Evolutionary conservation across 2,797 vertebrate species (phyloP), one percentile per base, ranked within the genome.

Genomic region (Lacerta bilineata): DNA sequence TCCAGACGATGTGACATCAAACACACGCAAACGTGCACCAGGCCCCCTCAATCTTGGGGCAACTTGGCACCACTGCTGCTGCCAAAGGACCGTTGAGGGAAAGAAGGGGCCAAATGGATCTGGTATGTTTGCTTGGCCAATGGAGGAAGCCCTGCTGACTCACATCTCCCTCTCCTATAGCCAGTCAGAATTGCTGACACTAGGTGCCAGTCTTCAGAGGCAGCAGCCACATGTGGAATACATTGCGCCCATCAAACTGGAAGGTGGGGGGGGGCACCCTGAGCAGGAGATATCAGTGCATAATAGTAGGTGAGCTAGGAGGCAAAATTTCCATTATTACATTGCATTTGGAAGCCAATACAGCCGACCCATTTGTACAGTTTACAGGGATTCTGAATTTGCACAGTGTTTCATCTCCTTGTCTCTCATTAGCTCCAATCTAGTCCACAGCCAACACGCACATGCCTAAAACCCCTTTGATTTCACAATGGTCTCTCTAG

Each of bases 391-490:
- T 33, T 69, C 33, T 36, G 64, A 71, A 71, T 78, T 55, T 78
- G 20, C 33, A 59, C 55, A 78, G 10, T 8, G 27, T 79, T 79
- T 59, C 75, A 61, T 71, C 64, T 69, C 33, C 36, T 64, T 41
- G 75, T 23, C 36, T 43, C 46, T 71, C 64, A 71, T 84, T 88
- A 71, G 76, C 75, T 78, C 77, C 46, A 88, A 4, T 68, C 61
- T 78, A 41, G 75, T 68, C 23, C 75, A 46, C 15, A 79, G 75
- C 46, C 33, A 64, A 23, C 13, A 69, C 43, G 46, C 46, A 41
- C 46, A 17, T 33, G 64, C 20, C 43, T 71, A 77, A 77, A 39
- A 50, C 25, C 15, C 15, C 82, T 83, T 61, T 83, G 64, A 76
- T 78, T 78, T 69, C 20, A 71, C 27, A 27, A 88, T 25, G 5